Percentiles rank a stretch among this genome's conserved stretches.
These are phyloP conservation scores for Tapera naevia DNA, from an alignment of 2,797 vertebrate species.

Conservation along the genomic window DNA sequence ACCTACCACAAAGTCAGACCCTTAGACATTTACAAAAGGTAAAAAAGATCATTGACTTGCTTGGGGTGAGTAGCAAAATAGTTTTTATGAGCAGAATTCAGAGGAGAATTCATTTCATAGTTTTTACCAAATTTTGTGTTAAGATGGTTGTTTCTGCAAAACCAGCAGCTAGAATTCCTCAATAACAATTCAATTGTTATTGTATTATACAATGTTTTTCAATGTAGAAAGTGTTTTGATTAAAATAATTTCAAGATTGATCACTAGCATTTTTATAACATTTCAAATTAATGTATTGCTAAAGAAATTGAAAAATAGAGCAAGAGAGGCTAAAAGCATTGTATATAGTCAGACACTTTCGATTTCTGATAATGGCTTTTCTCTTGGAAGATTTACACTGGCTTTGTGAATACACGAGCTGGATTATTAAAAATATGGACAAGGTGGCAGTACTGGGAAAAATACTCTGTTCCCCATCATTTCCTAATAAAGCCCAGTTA, in stretches of 20 bases:
- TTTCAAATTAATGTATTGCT: not conserved
- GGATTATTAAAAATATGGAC: not conserved
- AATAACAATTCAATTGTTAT: not conserved
- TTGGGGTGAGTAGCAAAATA: not conserved
- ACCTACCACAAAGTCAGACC: not conserved
- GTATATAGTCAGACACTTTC: not conserved
- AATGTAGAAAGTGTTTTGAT: not conserved
- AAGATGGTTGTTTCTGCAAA: not conserved
- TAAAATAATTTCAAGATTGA: not conserved
- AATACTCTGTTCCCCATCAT: not conserved
- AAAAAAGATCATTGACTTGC: not conserved
- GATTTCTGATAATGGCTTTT: not conserved
- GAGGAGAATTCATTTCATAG: not conserved
- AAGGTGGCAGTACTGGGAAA: not conserved
- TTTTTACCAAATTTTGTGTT: not conserved
- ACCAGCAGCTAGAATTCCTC: no score
- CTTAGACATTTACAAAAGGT: not conserved
- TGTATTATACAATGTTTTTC: not conserved
- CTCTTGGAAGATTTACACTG: not conserved
- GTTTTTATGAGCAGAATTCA: not conserved
- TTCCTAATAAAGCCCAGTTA: slow-evolving; percentile 34
- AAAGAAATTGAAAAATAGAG: not conserved
- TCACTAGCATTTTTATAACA: not conserved
- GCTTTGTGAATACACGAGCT: not conserved
- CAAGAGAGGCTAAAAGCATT: not conserved